phyloP scores from a whole-genome alignment of 2,113 vertebrate species.

The Peromyscus maniculatus region DNA sequence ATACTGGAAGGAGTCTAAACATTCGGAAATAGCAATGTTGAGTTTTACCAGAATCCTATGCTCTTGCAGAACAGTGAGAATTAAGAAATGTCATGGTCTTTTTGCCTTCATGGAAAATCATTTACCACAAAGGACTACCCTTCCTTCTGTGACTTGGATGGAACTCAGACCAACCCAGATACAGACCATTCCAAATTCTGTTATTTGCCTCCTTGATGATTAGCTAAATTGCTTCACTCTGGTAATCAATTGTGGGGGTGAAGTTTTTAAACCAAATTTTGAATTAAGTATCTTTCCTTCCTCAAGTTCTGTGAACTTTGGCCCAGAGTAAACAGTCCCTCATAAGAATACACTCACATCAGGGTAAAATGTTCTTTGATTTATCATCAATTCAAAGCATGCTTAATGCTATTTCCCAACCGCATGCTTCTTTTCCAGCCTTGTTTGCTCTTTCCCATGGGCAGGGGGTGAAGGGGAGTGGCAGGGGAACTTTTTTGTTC shows the following conservation, averaged over 20 bases:
- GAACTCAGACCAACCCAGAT: background rate
- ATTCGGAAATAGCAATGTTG: background rate
- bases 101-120: background rate
- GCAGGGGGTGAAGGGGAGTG: no score
- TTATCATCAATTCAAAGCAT: background rate
- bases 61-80: background rate
- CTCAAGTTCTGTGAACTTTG: background rate
- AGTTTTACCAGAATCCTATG: background rate
- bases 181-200: background rate
- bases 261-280: background rate
- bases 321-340: background rate
- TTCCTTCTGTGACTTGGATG: background rate
- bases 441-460: background rate
- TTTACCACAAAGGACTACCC: background rate
- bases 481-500: background rate
- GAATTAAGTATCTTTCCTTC: conserved; percentile 1
- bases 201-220: conserved; percentile 3
- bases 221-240: background rate
- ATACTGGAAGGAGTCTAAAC: background rate
- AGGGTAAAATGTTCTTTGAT: background rate
- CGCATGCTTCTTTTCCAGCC: background rate
- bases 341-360: background rate
- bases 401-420: background rate
- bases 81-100: background rate
- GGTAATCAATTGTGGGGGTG: background rate